Base-by-base conservation (phyloP, 2,113 vertebrate genomes). In the Lophius piscatorius region DNA sequence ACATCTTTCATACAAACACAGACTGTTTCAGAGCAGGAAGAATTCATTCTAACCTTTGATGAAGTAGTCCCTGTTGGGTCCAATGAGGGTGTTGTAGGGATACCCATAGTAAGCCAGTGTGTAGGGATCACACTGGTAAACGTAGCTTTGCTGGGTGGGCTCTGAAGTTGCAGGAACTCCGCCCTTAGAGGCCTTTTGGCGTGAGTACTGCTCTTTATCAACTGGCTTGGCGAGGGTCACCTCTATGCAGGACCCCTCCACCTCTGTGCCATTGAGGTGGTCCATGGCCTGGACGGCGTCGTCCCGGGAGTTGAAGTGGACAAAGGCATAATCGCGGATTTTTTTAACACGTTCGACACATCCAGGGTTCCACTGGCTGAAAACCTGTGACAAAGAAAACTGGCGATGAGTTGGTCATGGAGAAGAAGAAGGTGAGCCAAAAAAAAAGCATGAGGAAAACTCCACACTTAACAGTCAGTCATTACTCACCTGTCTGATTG, bases 11-110 rank as follows among this genome's bases (percentile, higher is more conserved):
- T 33, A 70, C 31, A 55, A 60, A 63, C 24, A 44, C 0, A 52
- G 6, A 26, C 57, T 39, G 35, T 47, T 70, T 54, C 38, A 34
- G 33, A 50, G 7, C 20, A 54, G 10, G 55, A 61, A 58, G 31
- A 63, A 63, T 12, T 0, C 5, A 16, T 56, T 61, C 95, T 93
- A 92, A 99, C 97, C 97, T 99, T 98, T 98, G 74, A 97, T 92
- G 56, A 99, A 99, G 91, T 99, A 99, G 46, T 99, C 97, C 74
- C 97, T 91, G 91, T 98, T 99, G 80, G 97, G 97, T 80, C 97
- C 97, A 0, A 98, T 94, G 74, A 98, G 91, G 20, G 97, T 93
- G 76, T 88, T 98, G 91, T 98, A 98, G 1, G 96, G 96, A 75
- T 99, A 98, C 47, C 95, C 93, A 2, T 98, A 99, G 86, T 98